A percentile compares a stretch with the other conserved stretches of the same genome.
These are phyloP conservation scores for Cuculus canorus DNA, from an alignment of 2,797 vertebrate species.

Conservation along the genomic window DNA sequence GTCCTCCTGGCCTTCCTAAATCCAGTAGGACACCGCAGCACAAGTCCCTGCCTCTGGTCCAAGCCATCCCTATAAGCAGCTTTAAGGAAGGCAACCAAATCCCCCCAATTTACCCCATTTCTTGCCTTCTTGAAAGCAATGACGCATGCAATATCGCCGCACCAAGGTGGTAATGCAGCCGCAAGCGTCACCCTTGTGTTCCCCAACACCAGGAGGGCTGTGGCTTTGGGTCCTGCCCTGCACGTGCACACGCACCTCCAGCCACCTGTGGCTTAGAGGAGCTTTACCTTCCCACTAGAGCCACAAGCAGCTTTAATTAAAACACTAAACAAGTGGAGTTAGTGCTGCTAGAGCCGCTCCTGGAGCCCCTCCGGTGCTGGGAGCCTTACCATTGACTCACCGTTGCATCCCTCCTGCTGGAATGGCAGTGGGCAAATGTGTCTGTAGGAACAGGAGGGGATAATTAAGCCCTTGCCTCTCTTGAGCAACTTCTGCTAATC, in stretches of 20 bases:
- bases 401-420: background rate
- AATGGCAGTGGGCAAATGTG: background rate
- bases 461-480: slow-evolving; percentile 14
- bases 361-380: accelerated
- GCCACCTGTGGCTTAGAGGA: accelerated
- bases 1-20: background rate
- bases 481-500: slow-evolving; percentile 8
- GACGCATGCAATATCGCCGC: accelerated
- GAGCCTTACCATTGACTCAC: background rate
- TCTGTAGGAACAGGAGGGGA: background rate
- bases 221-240: background rate
- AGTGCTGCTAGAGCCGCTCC: background rate
- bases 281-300: background rate
- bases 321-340: accelerated
- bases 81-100: background rate
- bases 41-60: background rate
- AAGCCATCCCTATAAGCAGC: accelerated
- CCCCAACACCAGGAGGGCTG: accelerated
- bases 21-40: accelerated
- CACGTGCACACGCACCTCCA: accelerated
- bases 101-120: accelerated
- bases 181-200: accelerated
- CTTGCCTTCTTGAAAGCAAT: accelerated
- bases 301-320: accelerated
- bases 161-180: accelerated